Percentiles rank a stretch among this genome's conserved stretches.
Conservation (phyloP, 1,140 invertebrate genomes). For the Zelostemma sp. region DNA sequence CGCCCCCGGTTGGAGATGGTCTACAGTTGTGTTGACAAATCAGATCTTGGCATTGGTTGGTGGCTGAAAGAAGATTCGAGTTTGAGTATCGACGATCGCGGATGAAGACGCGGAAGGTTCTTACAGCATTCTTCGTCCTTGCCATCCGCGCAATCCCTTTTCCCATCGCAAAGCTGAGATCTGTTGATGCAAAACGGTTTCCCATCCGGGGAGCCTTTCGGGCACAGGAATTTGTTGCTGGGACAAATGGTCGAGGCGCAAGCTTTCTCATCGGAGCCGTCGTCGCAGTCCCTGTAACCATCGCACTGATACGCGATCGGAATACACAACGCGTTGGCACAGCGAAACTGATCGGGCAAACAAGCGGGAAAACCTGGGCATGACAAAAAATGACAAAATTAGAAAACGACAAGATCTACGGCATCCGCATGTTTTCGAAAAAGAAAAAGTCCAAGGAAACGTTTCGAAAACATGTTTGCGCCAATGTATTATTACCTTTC, state of each 20-base stretch:
- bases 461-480: too few relatives aligned
- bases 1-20: constrained; percentile 88
- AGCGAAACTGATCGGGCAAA: constrained; percentile 91
- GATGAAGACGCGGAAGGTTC: constrained; percentile 53
- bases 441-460: too few relatives aligned
- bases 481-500: too few relatives aligned
- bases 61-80: constrained; percentile 76
- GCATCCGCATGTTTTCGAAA: too few relatives aligned
- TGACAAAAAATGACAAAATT: too few relatives aligned
- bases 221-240: constrained; percentile 92
- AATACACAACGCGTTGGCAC: constrained; percentile 94
- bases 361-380: constrained; percentile 88
- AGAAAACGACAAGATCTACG: too few relatives aligned
- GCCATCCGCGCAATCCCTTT: constrained; percentile 89
- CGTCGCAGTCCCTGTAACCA: constrained; percentile 86
- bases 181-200: constrained; percentile 89
- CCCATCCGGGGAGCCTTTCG: constrained; percentile 77
- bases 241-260: constrained; percentile 92
- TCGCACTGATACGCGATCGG: constrained; percentile 86
- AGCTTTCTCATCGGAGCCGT: constrained; percentile 90
- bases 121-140: constrained; percentile 95
- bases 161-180: constrained; percentile 89
- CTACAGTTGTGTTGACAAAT: constrained; percentile 92
- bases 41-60: constrained; percentile 80
- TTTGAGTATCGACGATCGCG: too few relatives aligned